Percentiles rank a stretch among this genome's conserved stretches.
Evolutionary conservation across 2,888 invertebrate species (phyloP).

Genomic region (Emesis furor): DNA sequence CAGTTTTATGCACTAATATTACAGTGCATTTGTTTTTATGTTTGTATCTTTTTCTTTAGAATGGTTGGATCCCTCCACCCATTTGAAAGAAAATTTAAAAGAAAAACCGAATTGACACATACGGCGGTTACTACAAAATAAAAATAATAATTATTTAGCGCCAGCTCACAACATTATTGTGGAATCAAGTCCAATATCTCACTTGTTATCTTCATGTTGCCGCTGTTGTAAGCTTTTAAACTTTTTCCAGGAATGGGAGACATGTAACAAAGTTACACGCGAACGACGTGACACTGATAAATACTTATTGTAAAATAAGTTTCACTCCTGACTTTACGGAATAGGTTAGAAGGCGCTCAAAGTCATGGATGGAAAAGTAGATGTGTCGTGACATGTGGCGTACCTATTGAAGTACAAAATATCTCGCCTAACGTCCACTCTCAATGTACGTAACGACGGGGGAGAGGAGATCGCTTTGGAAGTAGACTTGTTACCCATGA

Average conservation of each 20-base stretch:
- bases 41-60: too few relatives aligned
- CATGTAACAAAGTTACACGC: constrained; percentile 83
- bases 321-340: constrained; percentile 91
- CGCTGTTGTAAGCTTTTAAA: not conserved
- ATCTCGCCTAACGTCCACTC: constrained; percentile 92
- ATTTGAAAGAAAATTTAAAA: too few relatives aligned
- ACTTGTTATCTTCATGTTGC: not conserved
- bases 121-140: too few relatives aligned
- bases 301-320: constrained; percentile 88
- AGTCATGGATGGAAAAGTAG: constrained; percentile 80
- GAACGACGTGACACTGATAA: constrained; percentile 87
- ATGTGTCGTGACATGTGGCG: constrained; percentile 79
- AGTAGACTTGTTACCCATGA: too few relatives aligned
- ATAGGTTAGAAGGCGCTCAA: constrained; percentile 87
- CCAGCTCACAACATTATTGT: too few relatives aligned
- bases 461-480: constrained; percentile 79
- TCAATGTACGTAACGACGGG: constrained; percentile 83
- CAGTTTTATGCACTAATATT: too few relatives aligned
- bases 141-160: too few relatives aligned
- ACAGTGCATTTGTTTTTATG: too few relatives aligned
- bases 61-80: too few relatives aligned
- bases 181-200: not conserved
- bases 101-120: too few relatives aligned
- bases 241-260: constrained; percentile 80
- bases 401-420: constrained; percentile 84